Evolutionary conservation across 2,797 vertebrate genomes (phyloP).

Genomic region (Lepilemur ruficaudatus): DNA sequence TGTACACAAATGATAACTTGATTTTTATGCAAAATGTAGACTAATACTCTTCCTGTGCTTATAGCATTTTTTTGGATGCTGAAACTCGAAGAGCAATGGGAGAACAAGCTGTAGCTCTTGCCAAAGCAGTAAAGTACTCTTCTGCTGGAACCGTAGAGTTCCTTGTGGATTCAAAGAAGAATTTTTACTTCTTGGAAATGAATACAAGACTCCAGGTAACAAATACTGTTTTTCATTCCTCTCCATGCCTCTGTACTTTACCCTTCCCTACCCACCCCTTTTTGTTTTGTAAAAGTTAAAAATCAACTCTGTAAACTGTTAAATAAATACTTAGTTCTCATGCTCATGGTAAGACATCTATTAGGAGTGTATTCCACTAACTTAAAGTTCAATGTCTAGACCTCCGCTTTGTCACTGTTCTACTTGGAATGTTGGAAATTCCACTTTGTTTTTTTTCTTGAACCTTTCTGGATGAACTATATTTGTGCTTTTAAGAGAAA

Average conservation of each 20-base stretch:
- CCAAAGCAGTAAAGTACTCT: slow-evolving; percentile 95
- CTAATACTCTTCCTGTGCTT: slow-evolving; percentile 51
- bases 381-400: slow-evolving; percentile 53
- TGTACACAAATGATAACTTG: neutral
- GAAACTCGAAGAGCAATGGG: slow-evolving; percentile 94
- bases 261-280: neutral
- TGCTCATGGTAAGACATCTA: slow-evolving; percentile 71
- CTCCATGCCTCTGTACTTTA: neutral
- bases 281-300: slow-evolving; percentile 23
- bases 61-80: slow-evolving; percentile 94
- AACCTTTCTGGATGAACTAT: neutral
- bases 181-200: slow-evolving; percentile 99
- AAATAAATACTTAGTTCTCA: slow-evolving; percentile 52
- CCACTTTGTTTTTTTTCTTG: slow-evolving; percentile 44
- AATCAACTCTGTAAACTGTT: neutral
- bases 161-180: slow-evolving; percentile 95
- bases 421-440: slow-evolving; percentile 83
- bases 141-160: slow-evolving; percentile 99
- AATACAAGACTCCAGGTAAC: slow-evolving; percentile 98
- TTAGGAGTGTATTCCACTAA: slow-evolving; percentile 79
- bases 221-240: slow-evolving; percentile 65
- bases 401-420: slow-evolving; percentile 76
- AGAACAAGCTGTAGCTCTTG: slow-evolving; percentile 96
- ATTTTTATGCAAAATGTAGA: slow-evolving; percentile 21
- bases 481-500: neutral